phyloP scores from a whole-genome alignment of 2,797 vertebrate species.

The Sitta carolinensis region DNA sequence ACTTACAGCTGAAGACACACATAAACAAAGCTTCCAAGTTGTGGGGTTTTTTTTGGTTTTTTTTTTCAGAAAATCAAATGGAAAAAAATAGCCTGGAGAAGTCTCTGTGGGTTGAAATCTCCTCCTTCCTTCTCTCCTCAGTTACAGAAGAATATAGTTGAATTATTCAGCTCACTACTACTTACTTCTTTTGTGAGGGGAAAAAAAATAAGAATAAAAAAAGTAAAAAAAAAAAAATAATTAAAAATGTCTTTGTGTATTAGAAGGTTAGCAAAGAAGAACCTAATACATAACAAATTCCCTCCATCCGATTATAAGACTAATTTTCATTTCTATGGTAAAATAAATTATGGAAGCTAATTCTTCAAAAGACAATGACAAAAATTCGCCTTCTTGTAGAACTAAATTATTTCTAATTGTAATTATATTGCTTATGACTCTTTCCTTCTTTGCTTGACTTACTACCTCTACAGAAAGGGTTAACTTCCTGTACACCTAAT shows the following conservation, averaged over 20 bases:
- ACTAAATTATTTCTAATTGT: not conserved
- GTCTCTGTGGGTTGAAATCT: not conserved
- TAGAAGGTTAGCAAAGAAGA: not conserved
- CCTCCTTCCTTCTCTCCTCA: not conserved
- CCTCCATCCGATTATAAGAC: not conserved
- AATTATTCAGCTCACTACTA: not conserved
- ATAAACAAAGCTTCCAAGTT: not conserved
- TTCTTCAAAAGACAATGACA: not conserved
- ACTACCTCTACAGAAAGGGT: not conserved
- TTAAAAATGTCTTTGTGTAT: not conserved
- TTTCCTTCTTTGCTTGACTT: not conserved
- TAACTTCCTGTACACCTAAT: slow-evolving; percentile 50
- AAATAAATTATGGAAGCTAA: not conserved
- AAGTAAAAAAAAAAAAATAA: not conserved
- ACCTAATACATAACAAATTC: not conserved
- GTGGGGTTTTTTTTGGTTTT: not conserved
- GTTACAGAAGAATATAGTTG: not conserved
- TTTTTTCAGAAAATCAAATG: not conserved
- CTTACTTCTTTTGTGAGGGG: not conserved
- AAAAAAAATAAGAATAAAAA: not conserved
- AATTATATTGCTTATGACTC: not conserved
- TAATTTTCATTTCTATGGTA: not conserved
- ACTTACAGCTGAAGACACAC: not conserved
- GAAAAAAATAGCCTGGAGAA: not conserved
- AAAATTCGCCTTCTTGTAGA: not conserved